These are phyloP conservation scores for Nomada flava DNA, from an alignment of 2,888 invertebrate species.

Conservation along the genomic window DNA sequence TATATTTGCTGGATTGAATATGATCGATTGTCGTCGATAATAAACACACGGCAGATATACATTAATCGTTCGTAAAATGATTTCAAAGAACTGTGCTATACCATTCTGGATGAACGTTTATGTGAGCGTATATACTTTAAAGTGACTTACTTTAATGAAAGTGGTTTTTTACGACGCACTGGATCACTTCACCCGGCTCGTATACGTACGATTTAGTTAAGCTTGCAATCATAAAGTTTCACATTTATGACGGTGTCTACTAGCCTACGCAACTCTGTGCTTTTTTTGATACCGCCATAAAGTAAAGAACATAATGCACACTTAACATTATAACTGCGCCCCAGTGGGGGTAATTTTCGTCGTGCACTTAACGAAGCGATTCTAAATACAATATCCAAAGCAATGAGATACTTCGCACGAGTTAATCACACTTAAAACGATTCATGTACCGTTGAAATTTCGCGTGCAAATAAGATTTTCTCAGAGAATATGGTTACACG, in stretches of 20 bases:
- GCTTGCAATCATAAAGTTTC: conserved; percentile 60
- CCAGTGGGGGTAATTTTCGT: conserved; percentile 35
- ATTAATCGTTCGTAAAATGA: conserved; percentile 18
- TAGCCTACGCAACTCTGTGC: conserved; percentile 8
- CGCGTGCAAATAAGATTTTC: conserved; percentile 3
- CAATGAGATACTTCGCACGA: not conserved
- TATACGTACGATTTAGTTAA: conserved; percentile 61
- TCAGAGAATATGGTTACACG: not conserved
- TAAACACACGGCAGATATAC: too few relatives aligned
- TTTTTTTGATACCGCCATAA: conserved; percentile 29
- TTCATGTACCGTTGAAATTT: not conserved
- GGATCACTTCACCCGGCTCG: conserved; percentile 52
- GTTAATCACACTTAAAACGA: not conserved
- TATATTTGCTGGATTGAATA: too few relatives aligned
- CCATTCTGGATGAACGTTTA: conserved; percentile 48
- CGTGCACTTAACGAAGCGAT: conserved; percentile 34
- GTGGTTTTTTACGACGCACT: conserved; percentile 51
- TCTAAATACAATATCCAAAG: too few relatives aligned
- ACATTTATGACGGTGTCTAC: conserved; percentile 54
- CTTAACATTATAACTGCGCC: conserved; percentile 39
- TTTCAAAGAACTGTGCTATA: conserved; percentile 32
- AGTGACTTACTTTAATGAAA: conserved; percentile 60
- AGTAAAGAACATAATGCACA: conserved; percentile 31
- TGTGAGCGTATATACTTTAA: conserved; percentile 41
- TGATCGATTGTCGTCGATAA: too few relatives aligned